Conservation (phyloP, 2,113 vertebrate genomes). For the Hydropotes inermis region DNA sequence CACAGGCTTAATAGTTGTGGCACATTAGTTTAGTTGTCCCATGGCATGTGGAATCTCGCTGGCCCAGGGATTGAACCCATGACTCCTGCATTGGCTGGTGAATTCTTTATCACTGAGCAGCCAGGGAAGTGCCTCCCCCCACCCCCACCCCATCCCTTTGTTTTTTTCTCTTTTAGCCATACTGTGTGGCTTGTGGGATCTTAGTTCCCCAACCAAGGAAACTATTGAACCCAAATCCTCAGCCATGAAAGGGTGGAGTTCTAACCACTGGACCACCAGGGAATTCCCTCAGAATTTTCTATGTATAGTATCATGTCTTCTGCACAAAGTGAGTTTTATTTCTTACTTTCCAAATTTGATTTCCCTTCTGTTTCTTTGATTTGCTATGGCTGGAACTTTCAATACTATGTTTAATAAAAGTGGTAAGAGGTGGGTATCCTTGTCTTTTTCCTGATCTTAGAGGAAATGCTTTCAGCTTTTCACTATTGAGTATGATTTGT, state of each 20-base stretch:
- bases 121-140: not conserved
- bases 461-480: not conserved
- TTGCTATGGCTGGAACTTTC: not conserved
- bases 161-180: not conserved
- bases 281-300: not conserved
- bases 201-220: not conserved
- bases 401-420: not conserved
- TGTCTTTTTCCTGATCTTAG: not conserved
- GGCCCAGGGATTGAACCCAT: not conserved
- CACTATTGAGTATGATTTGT: not conserved
- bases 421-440: not conserved
- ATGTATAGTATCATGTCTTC: not conserved
- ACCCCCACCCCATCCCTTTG: not conserved
- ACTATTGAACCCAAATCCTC: not conserved
- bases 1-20: not conserved
- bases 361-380: not conserved
- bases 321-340: not conserved
- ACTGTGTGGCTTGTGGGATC: not conserved
- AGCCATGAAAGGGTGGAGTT: not conserved
- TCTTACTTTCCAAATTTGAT: not conserved
- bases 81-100: not conserved
- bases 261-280: not conserved
- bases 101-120: not conserved
- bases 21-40: not conserved
- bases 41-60: not conserved